phyloP scores from a whole-genome alignment of 35 echinoderm and acorn worm genomes.

The Acanthaster planci region DNA sequence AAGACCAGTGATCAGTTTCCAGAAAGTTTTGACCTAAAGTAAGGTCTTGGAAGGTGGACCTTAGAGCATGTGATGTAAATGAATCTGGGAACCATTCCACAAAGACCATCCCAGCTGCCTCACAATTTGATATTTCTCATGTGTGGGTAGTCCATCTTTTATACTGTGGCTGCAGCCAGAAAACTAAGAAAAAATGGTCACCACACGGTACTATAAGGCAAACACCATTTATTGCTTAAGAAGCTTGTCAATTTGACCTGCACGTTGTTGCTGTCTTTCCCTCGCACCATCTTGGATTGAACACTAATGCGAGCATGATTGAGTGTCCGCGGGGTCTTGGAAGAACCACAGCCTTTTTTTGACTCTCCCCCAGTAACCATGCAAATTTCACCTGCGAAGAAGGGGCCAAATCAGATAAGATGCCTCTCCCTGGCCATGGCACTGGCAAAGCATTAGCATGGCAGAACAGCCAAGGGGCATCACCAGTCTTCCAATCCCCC shows the following conservation, averaged over 20 bases:
- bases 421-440: neutral
- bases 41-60: no score
- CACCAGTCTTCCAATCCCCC: neutral
- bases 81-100: neutral
- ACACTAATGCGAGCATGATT: conserved; percentile 23
- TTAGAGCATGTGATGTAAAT: no score
- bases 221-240: no score
- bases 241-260: no score
- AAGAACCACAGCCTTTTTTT: no score
- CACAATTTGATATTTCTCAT: conserved; percentile 3
- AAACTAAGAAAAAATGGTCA: no score
- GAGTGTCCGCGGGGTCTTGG: neutral
- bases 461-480: neutral
- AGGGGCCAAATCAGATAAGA: conserved; percentile 5
- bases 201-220: no score
- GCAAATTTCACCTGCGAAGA: conserved; percentile 18
- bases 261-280: neutral
- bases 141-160: neutral
- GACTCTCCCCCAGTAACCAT: neutral
- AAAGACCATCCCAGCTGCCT: neutral
- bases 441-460: neutral
- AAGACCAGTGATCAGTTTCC: no score
- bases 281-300: neutral
- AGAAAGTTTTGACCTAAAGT: no score
- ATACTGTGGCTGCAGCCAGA: no score